Percentiles rank a stretch among this genome's conserved stretches.
Evolutionary conservation across 1,140 invertebrate genomes (phyloP).

Genomic region (Drosophila athabasca): DNA sequence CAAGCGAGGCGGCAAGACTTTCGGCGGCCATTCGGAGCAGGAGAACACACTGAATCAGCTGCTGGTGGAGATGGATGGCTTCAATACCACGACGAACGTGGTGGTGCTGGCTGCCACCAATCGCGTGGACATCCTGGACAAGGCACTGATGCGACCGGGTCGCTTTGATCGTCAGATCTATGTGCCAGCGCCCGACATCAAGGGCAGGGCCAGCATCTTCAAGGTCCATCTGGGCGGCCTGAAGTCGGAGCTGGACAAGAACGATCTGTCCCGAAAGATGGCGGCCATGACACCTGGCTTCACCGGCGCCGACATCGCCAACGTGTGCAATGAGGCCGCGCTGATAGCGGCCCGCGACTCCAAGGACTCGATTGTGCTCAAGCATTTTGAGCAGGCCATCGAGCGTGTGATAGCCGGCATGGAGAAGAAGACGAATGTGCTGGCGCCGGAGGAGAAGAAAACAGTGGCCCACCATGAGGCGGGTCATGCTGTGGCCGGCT

Average conservation of each 20-base stretch:
- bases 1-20: conserved; percentile 95
- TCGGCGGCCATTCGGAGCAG: conserved; percentile 99
- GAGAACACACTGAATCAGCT: conserved; percentile 99
- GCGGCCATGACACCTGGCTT: conserved; percentile 97
- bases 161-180: conserved; percentile 99
- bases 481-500: conserved; percentile 99
- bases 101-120: conserved; percentile 99
- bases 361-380: conserved; percentile 90
- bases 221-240: conserved; percentile 95
- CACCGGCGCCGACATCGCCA: conserved; percentile 98
- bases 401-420: conserved; percentile 98
- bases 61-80: conserved; percentile 99
- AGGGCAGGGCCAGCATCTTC: conserved; percentile 95
- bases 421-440: conserved; percentile 99
- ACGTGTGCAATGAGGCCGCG: conserved; percentile 99
- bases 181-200: conserved; percentile 99
- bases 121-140: conserved; percentile 98
- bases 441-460: conserved; percentile 99
- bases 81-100: conserved; percentile 98
- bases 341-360: conserved; percentile 97
- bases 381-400: conserved; percentile 99
- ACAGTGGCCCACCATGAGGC: conserved; percentile 99
- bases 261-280: conserved; percentile 95
- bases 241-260: conserved; percentile 95
- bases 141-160: conserved; percentile 97